A percentile compares a stretch with the other conserved stretches of the same genome.
Evolutionary conservation across 2,888 invertebrate genomes (phyloP).

Genomic region (Heliconius ismenius): DNA sequence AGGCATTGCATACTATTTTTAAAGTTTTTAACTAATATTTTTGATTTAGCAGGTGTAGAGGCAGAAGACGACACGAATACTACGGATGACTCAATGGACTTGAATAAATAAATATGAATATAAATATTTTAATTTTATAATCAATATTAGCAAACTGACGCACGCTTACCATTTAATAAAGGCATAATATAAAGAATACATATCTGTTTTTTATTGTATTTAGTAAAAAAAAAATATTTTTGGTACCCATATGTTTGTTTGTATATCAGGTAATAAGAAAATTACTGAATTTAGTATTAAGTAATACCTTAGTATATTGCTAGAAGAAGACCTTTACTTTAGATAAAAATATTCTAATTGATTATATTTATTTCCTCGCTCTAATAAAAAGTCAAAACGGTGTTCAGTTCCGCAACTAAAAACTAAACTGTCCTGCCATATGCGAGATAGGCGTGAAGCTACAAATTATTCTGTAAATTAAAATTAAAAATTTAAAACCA

Average conservation of each 20-base stretch:
- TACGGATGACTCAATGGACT: conserved; percentile 7
- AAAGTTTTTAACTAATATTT: neutral
- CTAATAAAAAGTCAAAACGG: too few relatives aligned
- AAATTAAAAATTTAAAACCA: neutral
- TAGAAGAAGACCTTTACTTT: too few relatives aligned
- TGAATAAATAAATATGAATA: conserved; percentile 3
- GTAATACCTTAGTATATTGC: neutral
- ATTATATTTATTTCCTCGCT: too few relatives aligned
- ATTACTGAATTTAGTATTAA: neutral
- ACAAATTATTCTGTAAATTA: neutral
- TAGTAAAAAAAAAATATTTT: neutral
- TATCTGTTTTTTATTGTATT: neutral
- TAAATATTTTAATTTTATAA: neutral
- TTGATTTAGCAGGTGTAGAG: conserved; percentile 2
- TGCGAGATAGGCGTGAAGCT: neutral
- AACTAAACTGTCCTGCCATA: neutral
- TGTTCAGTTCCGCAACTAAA: too few relatives aligned
- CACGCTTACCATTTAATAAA: conserved; percentile 23
- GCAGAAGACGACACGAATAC: conserved; percentile 16
- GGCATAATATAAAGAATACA: neutral
- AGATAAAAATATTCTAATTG: too few relatives aligned
- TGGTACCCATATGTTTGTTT: neutral
- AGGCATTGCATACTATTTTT: too few relatives aligned
- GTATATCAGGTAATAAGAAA: neutral
- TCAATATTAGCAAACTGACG: conserved; percentile 1